Base-by-base conservation (phyloP, 2,797 vertebrate genomes). In the Gymnoscopelus braueri region DNA sequence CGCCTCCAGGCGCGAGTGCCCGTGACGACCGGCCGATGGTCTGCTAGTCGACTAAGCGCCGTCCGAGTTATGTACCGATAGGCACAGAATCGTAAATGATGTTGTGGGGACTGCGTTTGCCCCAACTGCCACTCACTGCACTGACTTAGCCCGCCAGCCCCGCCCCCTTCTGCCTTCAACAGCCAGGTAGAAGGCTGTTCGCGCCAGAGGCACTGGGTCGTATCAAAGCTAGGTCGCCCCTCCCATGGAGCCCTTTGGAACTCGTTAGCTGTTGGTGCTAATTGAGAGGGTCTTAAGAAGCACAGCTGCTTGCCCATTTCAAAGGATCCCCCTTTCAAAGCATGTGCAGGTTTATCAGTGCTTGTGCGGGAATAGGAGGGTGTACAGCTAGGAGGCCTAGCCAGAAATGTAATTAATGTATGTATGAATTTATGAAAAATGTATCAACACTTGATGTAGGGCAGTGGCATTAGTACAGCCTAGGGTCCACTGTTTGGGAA, bases 241-340 rank as follows among this genome's bases (percentile, higher is more conserved):
- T 14, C 72, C 69, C 76, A 55, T 49, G 0, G 71, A 60, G 81
- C 65, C 52, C 78, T 7, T 24, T 10, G 63, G 85, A 77, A 81
- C 78, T 84, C 58, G 72, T 89, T 89, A 87, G 75, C 72, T 53
- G 61, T 61, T 47, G 3, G 14, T 53, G 65, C 61, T 82, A 75
- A 87, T 81, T 78, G 80, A 65, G 63, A 53, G 64, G 62, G 23
- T 68, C 61, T 66, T 69, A 47, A 53, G 70, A 63, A 62, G 81
- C 79, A 84, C 88, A 88, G 86, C 87, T 88, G 88, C 74, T 84
- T 79, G 84, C 57, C 63, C 71, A 77, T 88, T 84, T 91, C 89
- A 92, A 90, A 90, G 64, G 62, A 74, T 57, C 56, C 73, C 48
- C 54, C 82, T 79, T 83, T 89, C 79, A 85, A 86, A 87, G 83